Percentiles rank a stretch among this genome's conserved stretches.
Evolutionary conservation across 2,888 invertebrate species (phyloP).

Genomic region (Byasa hedistus): DNA sequence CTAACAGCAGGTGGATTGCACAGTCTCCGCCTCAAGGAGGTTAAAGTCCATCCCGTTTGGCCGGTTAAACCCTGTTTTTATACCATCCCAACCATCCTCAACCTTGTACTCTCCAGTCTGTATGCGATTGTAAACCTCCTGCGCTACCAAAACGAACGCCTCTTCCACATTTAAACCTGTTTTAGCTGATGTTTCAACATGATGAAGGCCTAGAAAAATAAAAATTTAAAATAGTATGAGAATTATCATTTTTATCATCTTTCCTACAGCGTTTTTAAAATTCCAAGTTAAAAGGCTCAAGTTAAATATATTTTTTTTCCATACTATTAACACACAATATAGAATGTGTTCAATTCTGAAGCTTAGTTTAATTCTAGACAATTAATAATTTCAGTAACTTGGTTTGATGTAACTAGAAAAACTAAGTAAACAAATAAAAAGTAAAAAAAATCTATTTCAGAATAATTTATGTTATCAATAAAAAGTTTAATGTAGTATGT

Average conservation of each 20-base stretch:
- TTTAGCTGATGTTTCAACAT: slow-evolving; percentile 97
- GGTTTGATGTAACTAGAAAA: too few species aligned
- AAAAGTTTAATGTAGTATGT: neutral
- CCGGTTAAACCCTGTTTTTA: slow-evolving; percentile 93
- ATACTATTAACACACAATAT: too few species aligned
- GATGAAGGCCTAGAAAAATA: slow-evolving; percentile 82
- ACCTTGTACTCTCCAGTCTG: slow-evolving; percentile 95
- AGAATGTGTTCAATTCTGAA: too few species aligned
- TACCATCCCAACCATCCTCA: slow-evolving; percentile 98
- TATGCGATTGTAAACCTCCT: slow-evolving; percentile 93
- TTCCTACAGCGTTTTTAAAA: too few species aligned
- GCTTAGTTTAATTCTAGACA: too few species aligned
- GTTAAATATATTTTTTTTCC: too few species aligned
- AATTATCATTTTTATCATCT: too few species aligned
- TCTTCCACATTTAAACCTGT: slow-evolving; percentile 96
- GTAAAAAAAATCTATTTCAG: too few species aligned
- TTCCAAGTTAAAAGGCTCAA: too few species aligned
- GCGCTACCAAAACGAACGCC: slow-evolving; percentile 93
- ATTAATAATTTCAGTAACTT: too few species aligned
- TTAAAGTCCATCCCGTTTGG: slow-evolving; percentile 91
- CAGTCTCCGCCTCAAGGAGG: slow-evolving; percentile 93
- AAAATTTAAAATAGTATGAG: neutral
- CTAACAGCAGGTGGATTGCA: slow-evolving; percentile 93
- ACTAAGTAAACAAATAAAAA: too few species aligned
- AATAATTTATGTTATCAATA: neutral